These are phyloP conservation scores for Percopsis transmontana DNA, from an alignment of 2,113 vertebrate species.

Conservation along the genomic window DNA sequence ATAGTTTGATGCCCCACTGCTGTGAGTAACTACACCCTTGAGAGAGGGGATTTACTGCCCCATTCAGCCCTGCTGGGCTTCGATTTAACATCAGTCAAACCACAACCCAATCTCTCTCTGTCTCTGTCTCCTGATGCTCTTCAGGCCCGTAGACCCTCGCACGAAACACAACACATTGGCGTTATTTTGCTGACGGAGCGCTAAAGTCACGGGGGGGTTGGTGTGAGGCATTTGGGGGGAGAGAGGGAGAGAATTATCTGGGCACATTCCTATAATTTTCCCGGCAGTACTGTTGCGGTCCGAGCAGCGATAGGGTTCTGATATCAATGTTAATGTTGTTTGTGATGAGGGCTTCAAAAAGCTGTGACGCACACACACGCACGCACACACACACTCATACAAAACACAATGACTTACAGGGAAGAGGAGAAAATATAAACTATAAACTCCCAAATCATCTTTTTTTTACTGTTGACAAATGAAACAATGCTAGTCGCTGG, in stretches of 20 bases:
- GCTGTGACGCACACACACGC: background rate
- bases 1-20: slow-evolving; percentile 37
- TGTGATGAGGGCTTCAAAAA: background rate
- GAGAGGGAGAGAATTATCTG: slow-evolving; percentile 10
- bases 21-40: slow-evolving; percentile 61
- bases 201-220: too few species aligned
- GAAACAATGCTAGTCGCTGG: slow-evolving; percentile 6
- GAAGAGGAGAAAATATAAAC: slow-evolving; percentile 3
- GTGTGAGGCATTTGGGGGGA: background rate
- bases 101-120: slow-evolving; percentile 39
- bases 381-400: slow-evolving; percentile 2
- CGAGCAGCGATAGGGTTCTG: slow-evolving; percentile 21
- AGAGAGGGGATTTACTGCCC: slow-evolving; percentile 66
- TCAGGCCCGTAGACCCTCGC: background rate
- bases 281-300: slow-evolving; percentile 4
- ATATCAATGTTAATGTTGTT: background rate
- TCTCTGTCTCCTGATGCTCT: slow-evolving; percentile 8
- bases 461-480: background rate
- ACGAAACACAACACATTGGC: background rate
- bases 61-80: slow-evolving; percentile 61
- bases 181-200: too few species aligned
- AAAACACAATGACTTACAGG: background rate
- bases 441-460: slow-evolving; percentile 4
- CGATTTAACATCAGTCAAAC: slow-evolving; percentile 65
- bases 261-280: slow-evolving; percentile 28